Evolutionary conservation across 2,888 invertebrate genomes (phyloP).

Genomic region (Netelia virgata): DNA sequence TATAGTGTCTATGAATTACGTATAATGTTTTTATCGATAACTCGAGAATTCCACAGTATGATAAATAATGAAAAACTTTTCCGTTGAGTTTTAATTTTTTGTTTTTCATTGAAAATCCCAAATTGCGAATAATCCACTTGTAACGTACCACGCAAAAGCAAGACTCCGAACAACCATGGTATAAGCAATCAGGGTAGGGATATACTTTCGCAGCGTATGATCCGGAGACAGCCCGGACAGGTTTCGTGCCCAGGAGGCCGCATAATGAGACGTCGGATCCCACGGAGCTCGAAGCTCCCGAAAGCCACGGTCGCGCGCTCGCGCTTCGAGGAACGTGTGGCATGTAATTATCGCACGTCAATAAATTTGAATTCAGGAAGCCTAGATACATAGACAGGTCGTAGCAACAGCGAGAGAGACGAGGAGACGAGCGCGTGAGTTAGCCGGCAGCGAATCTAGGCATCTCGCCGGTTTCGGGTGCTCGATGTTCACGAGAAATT

Average conservation of each 20-base stretch:
- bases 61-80: too few relatives aligned
- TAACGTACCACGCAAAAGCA: not conserved
- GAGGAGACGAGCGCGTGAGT: conserved; percentile 30
- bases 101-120: not conserved
- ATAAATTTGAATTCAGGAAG: conserved; percentile 80
- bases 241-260: conserved; percentile 64
- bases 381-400: conserved; percentile 42
- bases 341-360: conserved; percentile 82
- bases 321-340: conserved; percentile 74
- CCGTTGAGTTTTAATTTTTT: not conserved
- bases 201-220: conserved; percentile 55
- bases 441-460: too few relatives aligned
- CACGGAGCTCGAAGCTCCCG: conserved; percentile 51
- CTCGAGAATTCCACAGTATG: too few relatives aligned
- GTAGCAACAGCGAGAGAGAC: conserved; percentile 44
- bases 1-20: too few relatives aligned
- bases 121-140: too few relatives aligned
- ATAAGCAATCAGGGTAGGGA: conserved; percentile 6
- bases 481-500: conserved; percentile 75
- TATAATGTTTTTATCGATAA: too few relatives aligned
- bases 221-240: conserved; percentile 64
- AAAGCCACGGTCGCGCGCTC: conserved; percentile 44
- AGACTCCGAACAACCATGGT: conserved; percentile 25
- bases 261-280: conserved; percentile 66
- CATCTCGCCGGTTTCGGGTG: conserved; percentile 59